phyloP scores from a whole-genome alignment of 2,888 invertebrate genomes.

The Aporophyla lueneburgensis region DNA sequence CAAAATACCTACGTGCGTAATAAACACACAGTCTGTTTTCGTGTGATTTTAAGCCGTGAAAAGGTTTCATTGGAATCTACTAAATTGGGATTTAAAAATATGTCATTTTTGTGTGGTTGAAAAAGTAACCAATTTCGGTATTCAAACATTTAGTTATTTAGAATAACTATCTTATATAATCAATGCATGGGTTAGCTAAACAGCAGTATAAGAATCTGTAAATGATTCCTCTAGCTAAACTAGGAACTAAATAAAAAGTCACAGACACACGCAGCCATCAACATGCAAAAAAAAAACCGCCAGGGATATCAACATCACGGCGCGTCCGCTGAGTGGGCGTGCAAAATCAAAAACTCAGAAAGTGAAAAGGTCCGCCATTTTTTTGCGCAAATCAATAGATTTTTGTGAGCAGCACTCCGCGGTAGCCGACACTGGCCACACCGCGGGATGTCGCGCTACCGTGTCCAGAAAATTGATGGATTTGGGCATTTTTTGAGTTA shows the following conservation, averaged over 20 bases:
- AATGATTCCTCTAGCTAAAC: neutral
- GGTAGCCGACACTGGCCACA: slow-evolving; percentile 74
- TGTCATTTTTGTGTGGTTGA: neutral
- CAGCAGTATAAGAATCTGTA: neutral
- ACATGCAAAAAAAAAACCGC: slow-evolving; percentile 19
- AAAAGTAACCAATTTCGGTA: neutral
- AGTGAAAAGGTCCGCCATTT: slow-evolving; percentile 81
- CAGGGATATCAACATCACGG: slow-evolving; percentile 43
- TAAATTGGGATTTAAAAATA: too few species aligned
- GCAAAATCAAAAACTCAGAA: slow-evolving; percentile 81
- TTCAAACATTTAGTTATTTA: neutral
- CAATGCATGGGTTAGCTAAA: neutral
- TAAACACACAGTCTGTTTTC: neutral
- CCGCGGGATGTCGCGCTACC: slow-evolving; percentile 84
- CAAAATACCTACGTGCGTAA: neutral
- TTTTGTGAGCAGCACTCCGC: slow-evolving; percentile 67
- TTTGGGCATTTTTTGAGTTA: slow-evolving; percentile 75
- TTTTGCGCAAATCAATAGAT: slow-evolving; percentile 83
- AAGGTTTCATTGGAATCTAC: neutral
- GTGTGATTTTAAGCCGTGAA: neutral
- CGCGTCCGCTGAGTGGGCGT: slow-evolving; percentile 81
- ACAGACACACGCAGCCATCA: neutral
- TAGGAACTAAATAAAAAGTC: neutral
- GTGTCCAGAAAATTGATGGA: slow-evolving; percentile 75
- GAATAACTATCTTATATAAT: neutral